Evolutionary conservation across 2,888 invertebrate genomes (phyloP), one percentile per base, ranked within the genome.

Genomic region (Bombyx huttoni): DNA sequence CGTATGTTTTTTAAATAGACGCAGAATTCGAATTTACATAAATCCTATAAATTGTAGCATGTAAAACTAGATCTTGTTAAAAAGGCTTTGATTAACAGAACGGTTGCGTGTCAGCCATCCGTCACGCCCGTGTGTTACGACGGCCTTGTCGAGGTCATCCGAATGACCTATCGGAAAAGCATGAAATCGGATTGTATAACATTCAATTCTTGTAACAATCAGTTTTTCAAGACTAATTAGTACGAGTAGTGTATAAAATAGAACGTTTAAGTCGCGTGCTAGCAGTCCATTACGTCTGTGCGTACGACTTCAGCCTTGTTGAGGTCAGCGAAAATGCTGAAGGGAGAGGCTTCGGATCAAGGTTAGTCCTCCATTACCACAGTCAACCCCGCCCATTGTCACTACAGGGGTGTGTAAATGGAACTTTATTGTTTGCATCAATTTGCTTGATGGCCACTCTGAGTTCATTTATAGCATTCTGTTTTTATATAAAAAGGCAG

Each of bases 341-440:
- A 67, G 68, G 70, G 72, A 73, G 63, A 68, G 71, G 63, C 68
- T 52, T 55, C 78, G 78, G 65, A 65, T 65, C 74, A 81, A 80
- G 79, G 81, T 58, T 69, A 63, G 63, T 65, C 59, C 65, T 63
- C 68, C 62, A 68, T 71, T 64, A 70, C 54, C 54, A 60, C 55
- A 63, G 71, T 64, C 57, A 64, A 58, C 54, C 58, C 59, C 61
- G 61, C 59, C 62, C 58, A 62, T 64, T 65, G 61, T 66, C 58
- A 67, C 59, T 63, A 58, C 54, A 57, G 61, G 65, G 62, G 57
- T 52, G 59, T 59, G 61, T 57, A 53, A 63, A 64, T 65, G 53
- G 53, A 34, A 13, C 54, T 51, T 61, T 60, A 58, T 62, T 57
- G 58, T 56, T 54, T 54, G 56, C 61, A 60, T 57, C 61, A 64